Evolutionary conservation across 2,797 vertebrate species (phyloP).

Genomic region (Trachurus trachurus): DNA sequence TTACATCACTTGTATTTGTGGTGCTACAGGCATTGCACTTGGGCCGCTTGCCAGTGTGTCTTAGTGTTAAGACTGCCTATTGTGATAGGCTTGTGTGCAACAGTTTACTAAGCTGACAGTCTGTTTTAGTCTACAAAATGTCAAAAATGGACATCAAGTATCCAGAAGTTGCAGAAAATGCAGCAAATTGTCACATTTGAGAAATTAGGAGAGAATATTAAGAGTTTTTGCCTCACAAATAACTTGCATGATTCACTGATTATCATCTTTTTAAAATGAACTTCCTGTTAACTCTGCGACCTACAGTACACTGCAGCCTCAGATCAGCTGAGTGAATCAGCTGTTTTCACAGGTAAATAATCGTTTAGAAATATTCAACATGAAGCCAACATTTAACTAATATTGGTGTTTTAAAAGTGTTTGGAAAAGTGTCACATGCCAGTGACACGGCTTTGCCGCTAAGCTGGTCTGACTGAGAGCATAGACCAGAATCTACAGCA

Average conservation of each 20-base stretch:
- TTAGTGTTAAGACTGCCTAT: neutral
- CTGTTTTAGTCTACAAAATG: neutral
- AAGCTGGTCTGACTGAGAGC: too few species aligned
- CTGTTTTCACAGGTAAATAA: too few species aligned
- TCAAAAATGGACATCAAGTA: too few species aligned
- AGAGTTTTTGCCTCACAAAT: neutral
- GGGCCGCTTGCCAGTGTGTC: neutral
- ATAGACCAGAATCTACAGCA: too few species aligned
- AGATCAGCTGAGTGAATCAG: too few species aligned
- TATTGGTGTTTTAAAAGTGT: too few species aligned
- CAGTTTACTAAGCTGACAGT: neutral
- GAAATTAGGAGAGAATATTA: neutral
- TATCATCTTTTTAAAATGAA: neutral
- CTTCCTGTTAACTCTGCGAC: neutral
- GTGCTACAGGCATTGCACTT: neutral
- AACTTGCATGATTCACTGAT: neutral
- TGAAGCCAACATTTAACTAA: too few species aligned
- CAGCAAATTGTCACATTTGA: neutral
- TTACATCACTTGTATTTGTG: slow-evolving; percentile 29
- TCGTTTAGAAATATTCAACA: too few species aligned
- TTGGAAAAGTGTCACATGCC: too few species aligned
- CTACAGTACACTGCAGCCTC: too few species aligned
- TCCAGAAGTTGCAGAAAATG: neutral
- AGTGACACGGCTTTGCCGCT: too few species aligned
- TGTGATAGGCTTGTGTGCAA: neutral